Evolutionary conservation across 1,140 invertebrate species (phyloP).

Genomic region (Drosophila teissieri): DNA sequence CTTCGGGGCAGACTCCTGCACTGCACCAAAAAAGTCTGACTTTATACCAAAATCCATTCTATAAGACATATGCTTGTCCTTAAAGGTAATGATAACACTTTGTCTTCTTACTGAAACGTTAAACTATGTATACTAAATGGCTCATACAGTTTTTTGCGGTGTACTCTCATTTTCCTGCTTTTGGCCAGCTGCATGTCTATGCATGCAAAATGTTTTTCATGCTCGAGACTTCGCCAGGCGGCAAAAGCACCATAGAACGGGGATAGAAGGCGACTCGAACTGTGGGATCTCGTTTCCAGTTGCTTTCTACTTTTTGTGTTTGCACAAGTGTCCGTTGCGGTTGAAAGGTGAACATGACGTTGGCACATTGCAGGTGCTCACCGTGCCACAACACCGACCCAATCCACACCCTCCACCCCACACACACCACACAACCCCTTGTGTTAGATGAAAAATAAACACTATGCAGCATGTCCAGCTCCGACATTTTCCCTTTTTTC

Average conservation of each 20-base stretch:
- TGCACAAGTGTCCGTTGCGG: slow-evolving; percentile 77
- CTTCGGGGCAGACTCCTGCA: slow-evolving; percentile 16
- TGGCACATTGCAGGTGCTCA: slow-evolving; percentile 50
- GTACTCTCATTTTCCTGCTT: slow-evolving; percentile 1
- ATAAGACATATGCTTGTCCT: no score
- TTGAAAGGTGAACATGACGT: slow-evolving; percentile 74
- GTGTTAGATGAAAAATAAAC: slow-evolving; percentile 81
- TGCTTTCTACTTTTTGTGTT: slow-evolving; percentile 60
- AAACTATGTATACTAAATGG: no score
- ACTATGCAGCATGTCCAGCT: slow-evolving; percentile 60
- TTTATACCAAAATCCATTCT: no score
- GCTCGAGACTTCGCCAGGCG: slow-evolving; percentile 33
- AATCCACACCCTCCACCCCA: not conserved
- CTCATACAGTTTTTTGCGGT: not conserved
- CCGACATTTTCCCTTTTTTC: slow-evolving; percentile 15
- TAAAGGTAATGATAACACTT: no score
- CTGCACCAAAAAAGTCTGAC: not conserved
- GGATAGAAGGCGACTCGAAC: slow-evolving; percentile 7
- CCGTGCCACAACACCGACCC: not conserved
- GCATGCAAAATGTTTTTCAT: slow-evolving; percentile 74
- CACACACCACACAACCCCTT: slow-evolving; percentile 19
- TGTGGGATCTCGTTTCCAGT: slow-evolving; percentile 32
- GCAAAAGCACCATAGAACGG: not conserved
- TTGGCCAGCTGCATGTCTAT: slow-evolving; percentile 61
- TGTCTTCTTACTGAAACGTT: no score